Conservation (phyloP, 2,888 invertebrate genomes). For the Endomychus coccineus region DNA sequence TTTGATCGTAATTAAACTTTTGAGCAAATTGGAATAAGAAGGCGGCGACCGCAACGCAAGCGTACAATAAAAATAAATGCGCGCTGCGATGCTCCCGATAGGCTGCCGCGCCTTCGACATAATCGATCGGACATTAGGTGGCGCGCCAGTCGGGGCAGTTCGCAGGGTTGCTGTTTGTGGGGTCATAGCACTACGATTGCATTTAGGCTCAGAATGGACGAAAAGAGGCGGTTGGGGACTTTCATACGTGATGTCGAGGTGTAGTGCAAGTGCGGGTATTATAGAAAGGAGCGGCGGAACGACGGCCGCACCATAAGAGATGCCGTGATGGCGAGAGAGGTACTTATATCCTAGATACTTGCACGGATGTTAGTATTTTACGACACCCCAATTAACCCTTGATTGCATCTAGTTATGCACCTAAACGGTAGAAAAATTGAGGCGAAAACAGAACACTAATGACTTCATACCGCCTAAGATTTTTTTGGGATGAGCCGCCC, state of each 20-base stretch:
- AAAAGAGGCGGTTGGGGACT: slow-evolving; percentile 37
- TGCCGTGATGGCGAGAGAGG: slow-evolving; percentile 70
- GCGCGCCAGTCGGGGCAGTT: slow-evolving; percentile 36
- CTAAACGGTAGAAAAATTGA: no score
- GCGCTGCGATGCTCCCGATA: slow-evolving; percentile 22
- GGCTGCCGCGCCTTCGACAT: slow-evolving; percentile 30
- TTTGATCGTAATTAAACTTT: no score
- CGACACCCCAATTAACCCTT: no score
- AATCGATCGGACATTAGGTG: slow-evolving; percentile 39
- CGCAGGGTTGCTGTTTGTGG: slow-evolving; percentile 41
- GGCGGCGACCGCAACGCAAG: slow-evolving; percentile 10
- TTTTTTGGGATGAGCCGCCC: no score
- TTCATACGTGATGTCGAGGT: slow-evolving; percentile 35
- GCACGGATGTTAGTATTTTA: no score
- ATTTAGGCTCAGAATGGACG: slow-evolving; percentile 40
- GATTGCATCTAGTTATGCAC: no score
- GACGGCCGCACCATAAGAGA: slow-evolving; percentile 53
- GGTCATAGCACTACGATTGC: slow-evolving; percentile 37
- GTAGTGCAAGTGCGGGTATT: slow-evolving; percentile 34
- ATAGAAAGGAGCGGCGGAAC: slow-evolving; percentile 29
- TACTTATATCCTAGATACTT: slow-evolving; percentile 33
- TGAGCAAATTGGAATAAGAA: slow-evolving; percentile 8
- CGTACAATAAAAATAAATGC: slow-evolving; percentile 1
- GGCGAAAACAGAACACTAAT: no score
- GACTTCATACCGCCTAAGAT: no score